phyloP scores from a whole-genome alignment of 2,113 vertebrate species.

The Diglossa brunneiventris region DNA sequence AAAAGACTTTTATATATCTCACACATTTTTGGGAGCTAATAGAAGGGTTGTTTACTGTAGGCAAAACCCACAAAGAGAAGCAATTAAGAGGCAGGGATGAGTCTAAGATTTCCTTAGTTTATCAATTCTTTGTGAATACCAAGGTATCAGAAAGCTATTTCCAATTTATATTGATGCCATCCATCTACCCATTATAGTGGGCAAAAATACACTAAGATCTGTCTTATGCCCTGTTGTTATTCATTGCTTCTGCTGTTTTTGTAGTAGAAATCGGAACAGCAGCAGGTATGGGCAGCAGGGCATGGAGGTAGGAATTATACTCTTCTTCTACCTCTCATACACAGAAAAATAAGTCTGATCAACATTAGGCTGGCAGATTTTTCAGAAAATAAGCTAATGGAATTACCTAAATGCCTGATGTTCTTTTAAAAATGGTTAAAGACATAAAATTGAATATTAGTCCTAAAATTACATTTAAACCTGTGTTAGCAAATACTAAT shows the following conservation, averaged over 20 bases:
- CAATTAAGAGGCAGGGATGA: not conserved
- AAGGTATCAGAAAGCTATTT: not conserved
- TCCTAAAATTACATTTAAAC: not conserved
- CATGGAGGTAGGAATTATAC: not conserved
- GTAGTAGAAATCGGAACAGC: not conserved
- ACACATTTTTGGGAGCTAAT: slow-evolving; percentile 33
- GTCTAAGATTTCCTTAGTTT: not conserved
- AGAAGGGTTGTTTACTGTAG: slow-evolving; percentile 46
- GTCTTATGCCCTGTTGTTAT: not conserved
- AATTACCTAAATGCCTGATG: not conserved
- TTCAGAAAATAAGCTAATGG: not conserved
- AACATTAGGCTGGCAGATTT: not conserved
- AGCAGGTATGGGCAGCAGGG: not conserved
- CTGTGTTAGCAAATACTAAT: not conserved
- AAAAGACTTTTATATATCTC: slow-evolving; percentile 58
- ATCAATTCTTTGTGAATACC: not conserved
- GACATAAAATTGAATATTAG: not conserved
- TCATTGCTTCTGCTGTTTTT: not conserved
- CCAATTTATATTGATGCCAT: not conserved
- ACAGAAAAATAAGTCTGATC: not conserved
- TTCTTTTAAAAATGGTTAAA: not conserved
- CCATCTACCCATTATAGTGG: not conserved
- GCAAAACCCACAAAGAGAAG: slow-evolving; percentile 18
- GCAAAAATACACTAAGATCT: not conserved
- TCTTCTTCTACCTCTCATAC: not conserved